phyloP scores from a whole-genome alignment of 37 sponge, comb jelly and placozoan genomes.

The Haliclona indistincta region DNA sequence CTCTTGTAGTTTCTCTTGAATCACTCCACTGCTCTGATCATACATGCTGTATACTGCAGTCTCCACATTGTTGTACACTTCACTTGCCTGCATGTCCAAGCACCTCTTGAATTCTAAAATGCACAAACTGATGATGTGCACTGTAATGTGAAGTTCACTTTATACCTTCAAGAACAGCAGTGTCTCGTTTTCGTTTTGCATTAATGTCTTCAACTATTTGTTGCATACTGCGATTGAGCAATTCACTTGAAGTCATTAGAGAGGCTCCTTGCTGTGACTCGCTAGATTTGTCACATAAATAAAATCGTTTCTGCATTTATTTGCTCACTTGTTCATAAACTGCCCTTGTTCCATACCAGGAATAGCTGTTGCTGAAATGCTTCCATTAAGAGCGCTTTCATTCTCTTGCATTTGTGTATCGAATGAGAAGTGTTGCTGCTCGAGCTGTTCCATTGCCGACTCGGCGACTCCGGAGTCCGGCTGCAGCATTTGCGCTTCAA shows the following conservation, averaged over 20 bases:
- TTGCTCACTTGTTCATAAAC: too few relatives aligned
- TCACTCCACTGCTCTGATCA: constrained; percentile 32
- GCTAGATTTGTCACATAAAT: not conserved
- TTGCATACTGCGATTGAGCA: constrained; percentile 15
- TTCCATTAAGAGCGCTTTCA: too few relatives aligned
- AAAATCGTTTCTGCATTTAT: not conserved
- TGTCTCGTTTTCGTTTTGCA: constrained; percentile 68
- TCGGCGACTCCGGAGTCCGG: too few relatives aligned
- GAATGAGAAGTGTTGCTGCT: too few relatives aligned
- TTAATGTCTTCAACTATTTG: constrained; percentile 63
- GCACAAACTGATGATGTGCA: not conserved
- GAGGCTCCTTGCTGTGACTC: not conserved
- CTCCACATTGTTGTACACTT: constrained; percentile 19
- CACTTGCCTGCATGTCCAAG: constrained; percentile 22
- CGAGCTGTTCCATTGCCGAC: too few relatives aligned
- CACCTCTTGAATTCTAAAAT: constrained; percentile 59
- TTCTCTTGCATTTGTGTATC: too few relatives aligned
- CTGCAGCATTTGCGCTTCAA: too few relatives aligned
- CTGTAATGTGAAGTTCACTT: not conserved
- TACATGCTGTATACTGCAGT: constrained; percentile 43
- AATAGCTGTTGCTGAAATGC: too few relatives aligned
- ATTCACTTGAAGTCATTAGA: not conserved
- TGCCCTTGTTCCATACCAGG: too few relatives aligned
- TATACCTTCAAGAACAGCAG: constrained; percentile 51
- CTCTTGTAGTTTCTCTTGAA: constrained; percentile 46